phyloP scores from a whole-genome alignment of 1,140 invertebrate genomes.

The Listronotus oregonensis region DNA sequence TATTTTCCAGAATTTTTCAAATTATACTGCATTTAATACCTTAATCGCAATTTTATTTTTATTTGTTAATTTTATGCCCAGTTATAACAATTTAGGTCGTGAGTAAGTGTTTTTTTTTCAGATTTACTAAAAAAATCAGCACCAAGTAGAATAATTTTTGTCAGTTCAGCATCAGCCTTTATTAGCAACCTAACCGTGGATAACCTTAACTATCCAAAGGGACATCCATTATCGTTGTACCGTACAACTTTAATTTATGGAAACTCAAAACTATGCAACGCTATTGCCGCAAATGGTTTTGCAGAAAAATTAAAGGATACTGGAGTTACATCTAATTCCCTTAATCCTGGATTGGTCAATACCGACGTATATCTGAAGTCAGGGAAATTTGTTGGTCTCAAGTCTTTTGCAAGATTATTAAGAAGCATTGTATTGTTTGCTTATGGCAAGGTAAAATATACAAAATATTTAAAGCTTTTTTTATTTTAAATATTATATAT shows the following conservation, averaged over 20 bases:
- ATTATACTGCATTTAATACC: too few species aligned
- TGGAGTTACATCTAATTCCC: constrained; percentile 58
- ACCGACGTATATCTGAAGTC: constrained; percentile 54
- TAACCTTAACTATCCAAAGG: constrained; percentile 44
- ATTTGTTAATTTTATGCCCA: too few species aligned
- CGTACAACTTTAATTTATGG: constrained; percentile 43
- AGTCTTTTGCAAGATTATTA: constrained; percentile 36
- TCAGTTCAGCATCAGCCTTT: constrained; percentile 47
- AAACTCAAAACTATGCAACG: constrained; percentile 52
- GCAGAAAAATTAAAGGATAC: constrained; percentile 45
- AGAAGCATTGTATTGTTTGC: constrained; percentile 30
- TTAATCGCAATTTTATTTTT: too few species aligned
- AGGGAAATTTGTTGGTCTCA: constrained; percentile 37
- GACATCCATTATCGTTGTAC: constrained; percentile 39
- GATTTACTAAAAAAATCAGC: constrained; percentile 55
- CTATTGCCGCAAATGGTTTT: constrained; percentile 50
- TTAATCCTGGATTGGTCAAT: constrained; percentile 62
- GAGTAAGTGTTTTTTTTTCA: too few species aligned
- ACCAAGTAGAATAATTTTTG: constrained; percentile 51
- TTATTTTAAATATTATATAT: constrained; percentile 56
- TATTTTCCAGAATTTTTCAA: too few species aligned
- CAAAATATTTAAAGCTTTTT: constrained; percentile 56
- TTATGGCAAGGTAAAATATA: constrained; percentile 41
- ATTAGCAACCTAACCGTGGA: constrained; percentile 43
- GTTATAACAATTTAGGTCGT: too few species aligned